Percentiles rank a stretch among this genome's conserved stretches.
These are phyloP conservation scores for Drosophila ficusphila DNA, from an alignment of 1,140 invertebrate genomes.

Conservation along the genomic window DNA sequence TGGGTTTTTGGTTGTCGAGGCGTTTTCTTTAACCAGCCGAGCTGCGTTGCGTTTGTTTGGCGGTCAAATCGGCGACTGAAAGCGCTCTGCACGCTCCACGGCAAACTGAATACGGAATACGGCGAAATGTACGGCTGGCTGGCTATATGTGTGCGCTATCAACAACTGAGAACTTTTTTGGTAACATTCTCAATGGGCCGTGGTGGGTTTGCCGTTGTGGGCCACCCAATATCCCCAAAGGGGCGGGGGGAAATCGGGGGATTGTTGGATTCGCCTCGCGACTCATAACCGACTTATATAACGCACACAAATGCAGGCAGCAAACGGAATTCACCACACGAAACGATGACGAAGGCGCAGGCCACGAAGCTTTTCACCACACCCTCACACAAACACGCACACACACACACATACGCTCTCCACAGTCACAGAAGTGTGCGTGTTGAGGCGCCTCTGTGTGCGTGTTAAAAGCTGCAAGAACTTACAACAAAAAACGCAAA, in stretches of 20 bases:
- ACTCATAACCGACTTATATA: slow-evolving; percentile 68
- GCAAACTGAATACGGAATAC: slow-evolving; percentile 22
- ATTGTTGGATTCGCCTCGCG: slow-evolving; percentile 4
- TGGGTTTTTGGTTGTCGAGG: too few relatives aligned
- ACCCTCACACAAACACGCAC: background rate
- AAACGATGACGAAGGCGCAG: slow-evolving; percentile 4
- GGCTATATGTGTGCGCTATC: slow-evolving; percentile 25
- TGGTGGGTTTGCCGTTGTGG: slow-evolving; percentile 42
- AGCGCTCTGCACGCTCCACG: slow-evolving; percentile 30
- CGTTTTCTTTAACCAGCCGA: slow-evolving; percentile 17
- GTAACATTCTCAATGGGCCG: slow-evolving; percentile 42
- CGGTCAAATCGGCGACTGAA: slow-evolving; percentile 80
- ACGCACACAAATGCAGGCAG: slow-evolving; percentile 63
- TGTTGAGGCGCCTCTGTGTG: slow-evolving; percentile 57
- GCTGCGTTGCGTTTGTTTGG: slow-evolving; percentile 76
- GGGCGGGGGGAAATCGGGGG: too few relatives aligned
- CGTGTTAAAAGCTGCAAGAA: slow-evolving; percentile 78
- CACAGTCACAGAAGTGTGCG: slow-evolving; percentile 29
- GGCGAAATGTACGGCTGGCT: slow-evolving; percentile 4
- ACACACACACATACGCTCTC: background rate
- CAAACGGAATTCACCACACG: slow-evolving; percentile 23
- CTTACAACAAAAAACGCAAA: slow-evolving; percentile 37
- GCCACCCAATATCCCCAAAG: too few relatives aligned
- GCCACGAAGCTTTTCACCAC: slow-evolving; percentile 43
- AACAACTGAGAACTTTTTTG: slow-evolving; percentile 31